Percentiles rank a stretch among this genome's conserved stretches.
phyloP scores from a whole-genome alignment of 2,797 vertebrate species.

The Manis javanica region DNA sequence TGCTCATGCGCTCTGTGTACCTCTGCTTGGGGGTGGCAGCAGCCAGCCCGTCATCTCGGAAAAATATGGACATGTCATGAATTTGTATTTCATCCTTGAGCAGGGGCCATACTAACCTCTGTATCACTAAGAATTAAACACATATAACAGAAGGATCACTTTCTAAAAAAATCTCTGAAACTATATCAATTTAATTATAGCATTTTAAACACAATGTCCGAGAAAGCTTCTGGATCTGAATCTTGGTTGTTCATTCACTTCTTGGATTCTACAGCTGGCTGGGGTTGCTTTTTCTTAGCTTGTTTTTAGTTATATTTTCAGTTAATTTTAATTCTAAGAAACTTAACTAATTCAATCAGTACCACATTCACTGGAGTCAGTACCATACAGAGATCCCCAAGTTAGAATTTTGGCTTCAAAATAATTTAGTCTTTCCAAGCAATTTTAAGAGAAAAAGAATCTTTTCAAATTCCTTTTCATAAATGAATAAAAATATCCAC shows the following conservation, averaged over 20 bases:
- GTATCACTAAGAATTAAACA: not conserved
- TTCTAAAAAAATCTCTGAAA: not conserved
- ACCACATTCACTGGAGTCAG: not conserved
- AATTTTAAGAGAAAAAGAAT: not conserved
- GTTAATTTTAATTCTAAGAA: constrained; percentile 3
- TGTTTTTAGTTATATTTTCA: not conserved
- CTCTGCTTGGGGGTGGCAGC: not conserved
- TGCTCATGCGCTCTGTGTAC: not conserved
- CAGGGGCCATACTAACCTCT: not conserved
- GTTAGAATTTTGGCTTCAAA: constrained; percentile 22
- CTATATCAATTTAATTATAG: not conserved
- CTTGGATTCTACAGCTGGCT: not conserved
- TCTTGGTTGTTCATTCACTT: not conserved
- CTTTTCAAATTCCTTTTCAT: not conserved
- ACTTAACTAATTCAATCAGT: not conserved
- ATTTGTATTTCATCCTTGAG: not conserved
- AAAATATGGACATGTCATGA: not conserved
- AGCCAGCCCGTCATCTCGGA: not conserved
- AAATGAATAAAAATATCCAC: not conserved
- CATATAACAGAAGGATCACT: not conserved
- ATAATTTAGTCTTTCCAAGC: not conserved
- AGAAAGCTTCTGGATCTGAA: not conserved
- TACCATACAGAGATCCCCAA: not conserved
- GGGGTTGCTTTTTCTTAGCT: not conserved
- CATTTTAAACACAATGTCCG: not conserved